Percentiles rank a stretch among this genome's conserved stretches.
Conservation (phyloP, 2,113 vertebrate genomes). For the Cynocephalus volans region DNA sequence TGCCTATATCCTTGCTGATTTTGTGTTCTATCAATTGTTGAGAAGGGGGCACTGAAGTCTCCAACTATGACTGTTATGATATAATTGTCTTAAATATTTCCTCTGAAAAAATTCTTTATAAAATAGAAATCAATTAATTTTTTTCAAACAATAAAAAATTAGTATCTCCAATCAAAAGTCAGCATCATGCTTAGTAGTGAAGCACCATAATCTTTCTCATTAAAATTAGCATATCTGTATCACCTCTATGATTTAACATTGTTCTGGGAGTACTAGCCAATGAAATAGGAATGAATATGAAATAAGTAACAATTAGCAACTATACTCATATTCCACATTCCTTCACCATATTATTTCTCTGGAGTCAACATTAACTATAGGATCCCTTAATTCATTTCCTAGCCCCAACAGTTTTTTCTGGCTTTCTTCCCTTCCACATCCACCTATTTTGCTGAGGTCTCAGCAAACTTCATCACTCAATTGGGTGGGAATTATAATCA, state of each 20-base stretch:
- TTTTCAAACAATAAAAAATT: conserved; percentile 20
- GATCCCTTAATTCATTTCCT: background rate
- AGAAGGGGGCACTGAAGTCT: background rate
- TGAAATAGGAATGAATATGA: background rate
- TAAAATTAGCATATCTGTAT: background rate
- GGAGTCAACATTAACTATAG: background rate
- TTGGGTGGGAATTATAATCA: background rate
- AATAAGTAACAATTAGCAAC: background rate
- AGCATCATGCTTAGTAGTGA: background rate
- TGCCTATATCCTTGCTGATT: background rate
- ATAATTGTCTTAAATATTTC: background rate
- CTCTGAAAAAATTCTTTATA: conserved; percentile 3
- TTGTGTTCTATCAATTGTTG: background rate
- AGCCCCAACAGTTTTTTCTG: background rate
- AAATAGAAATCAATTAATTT: conserved; percentile 27
- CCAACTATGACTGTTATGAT: background rate
- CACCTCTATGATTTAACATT: background rate
- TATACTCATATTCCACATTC: background rate
- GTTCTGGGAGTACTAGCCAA: background rate
- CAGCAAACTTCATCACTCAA: background rate
- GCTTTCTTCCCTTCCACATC: background rate
- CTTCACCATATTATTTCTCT: background rate
- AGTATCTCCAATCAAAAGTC: background rate
- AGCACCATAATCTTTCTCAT: background rate
- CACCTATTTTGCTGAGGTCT: background rate